phyloP scores from a whole-genome alignment of 1,140 invertebrate genomes.

The Heterodera schachtii region DNA sequence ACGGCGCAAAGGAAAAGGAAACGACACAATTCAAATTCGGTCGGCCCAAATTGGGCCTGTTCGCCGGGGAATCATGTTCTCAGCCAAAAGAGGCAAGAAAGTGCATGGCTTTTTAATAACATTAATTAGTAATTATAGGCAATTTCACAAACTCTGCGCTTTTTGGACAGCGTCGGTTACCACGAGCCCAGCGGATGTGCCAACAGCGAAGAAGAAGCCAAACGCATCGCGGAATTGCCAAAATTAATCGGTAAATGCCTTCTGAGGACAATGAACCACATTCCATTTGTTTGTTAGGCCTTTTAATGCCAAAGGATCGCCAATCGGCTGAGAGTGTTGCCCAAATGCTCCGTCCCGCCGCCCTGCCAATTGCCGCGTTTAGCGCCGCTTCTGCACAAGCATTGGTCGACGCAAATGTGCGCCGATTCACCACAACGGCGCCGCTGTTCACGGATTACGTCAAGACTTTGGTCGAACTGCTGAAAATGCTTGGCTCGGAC shows the following conservation, averaged over 20 bases:
- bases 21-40: not conserved
- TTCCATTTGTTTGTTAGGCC: conserved; percentile 29
- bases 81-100: conserved; percentile 51
- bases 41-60: conserved; percentile 50
- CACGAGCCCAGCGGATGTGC: conserved; percentile 58
- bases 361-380: conserved; percentile 56
- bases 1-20: not conserved
- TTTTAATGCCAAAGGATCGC: conserved; percentile 57
- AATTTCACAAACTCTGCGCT: conserved; percentile 59
- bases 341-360: conserved; percentile 50
- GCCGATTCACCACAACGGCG: conserved; percentile 53
- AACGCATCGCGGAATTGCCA: conserved; percentile 1
- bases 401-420: conserved; percentile 45
- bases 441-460: conserved; percentile 46
- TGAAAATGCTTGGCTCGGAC: conserved; percentile 40
- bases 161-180: conserved; percentile 60
- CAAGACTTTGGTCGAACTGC: not conserved
- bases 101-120: not conserved
- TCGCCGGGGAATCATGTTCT: conserved; percentile 61
- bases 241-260: conserved; percentile 17
- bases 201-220: conserved; percentile 29
- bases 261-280: not conserved
- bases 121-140: conserved; percentile 10
- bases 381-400: conserved; percentile 52
- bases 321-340: conserved; percentile 54